Evolutionary conservation across 1,140 invertebrate genomes (phyloP), one percentile per base, ranked within the genome.

Genomic region (Aphidius gifuensis): DNA sequence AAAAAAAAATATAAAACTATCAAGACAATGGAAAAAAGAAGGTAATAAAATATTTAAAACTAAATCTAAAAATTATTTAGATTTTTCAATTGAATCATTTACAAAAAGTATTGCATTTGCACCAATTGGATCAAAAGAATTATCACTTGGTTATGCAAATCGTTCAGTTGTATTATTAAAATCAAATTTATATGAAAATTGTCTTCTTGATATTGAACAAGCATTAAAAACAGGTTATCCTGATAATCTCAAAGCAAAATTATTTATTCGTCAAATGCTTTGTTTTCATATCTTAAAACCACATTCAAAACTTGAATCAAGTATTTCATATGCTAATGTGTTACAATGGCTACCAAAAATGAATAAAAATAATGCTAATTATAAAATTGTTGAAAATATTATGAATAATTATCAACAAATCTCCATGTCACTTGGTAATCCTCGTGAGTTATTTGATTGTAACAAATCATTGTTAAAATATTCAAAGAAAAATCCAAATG

Each of bases 91-190:
- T 7, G 56, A 63, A 39, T 8, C 23, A 6, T 58, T 58, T 21
- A 63, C 61, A 5, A 58, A 47, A 16, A 54, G 55, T n/a, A 9
- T 63, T 6, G 61, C 49, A 3, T 58, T 23, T 39, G 61, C 61
- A 5, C 49, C 50, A 9, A 43, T 46, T 5, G 44, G 53, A 21
- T 63, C 61, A 1, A 23, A 5, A 0, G 61, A 63, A 45, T 38
- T 63, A 7, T 16, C 61, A 8, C 43, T 58, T 5, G 61, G 40
- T 8, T 62, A 58, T 45, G 61, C 47, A 11, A 62, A 62, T 58
- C 61, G 61, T 58, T 62, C 61, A 9, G 61, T 55, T 1, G 5
- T 62, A 6, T 44, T 62, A 16, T 50, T 48, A n/a, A 51, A 48
- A 11, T 55, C 55, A 2, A 50, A 46, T n/a, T 49, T 58, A 5